Conservation (phyloP, 2,797 vertebrate species). For the Trachurus trachurus region DNA sequence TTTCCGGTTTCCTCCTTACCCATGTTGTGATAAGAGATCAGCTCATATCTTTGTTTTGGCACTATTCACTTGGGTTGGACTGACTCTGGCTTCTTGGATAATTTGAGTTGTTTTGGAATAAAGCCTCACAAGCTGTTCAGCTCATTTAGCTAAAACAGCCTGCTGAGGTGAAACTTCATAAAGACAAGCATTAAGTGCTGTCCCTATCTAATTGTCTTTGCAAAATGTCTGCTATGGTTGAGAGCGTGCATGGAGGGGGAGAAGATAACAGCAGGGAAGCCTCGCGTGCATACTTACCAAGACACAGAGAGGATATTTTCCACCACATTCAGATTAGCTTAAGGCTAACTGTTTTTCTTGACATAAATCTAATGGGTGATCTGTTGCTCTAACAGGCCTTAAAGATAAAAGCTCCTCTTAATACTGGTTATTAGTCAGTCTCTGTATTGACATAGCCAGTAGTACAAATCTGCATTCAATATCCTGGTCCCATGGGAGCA, state of each 20-base stretch:
- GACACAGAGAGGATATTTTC: not conserved
- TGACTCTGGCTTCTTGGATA: not conserved
- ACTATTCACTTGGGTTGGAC: conserved; percentile 15
- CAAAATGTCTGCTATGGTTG: conserved; percentile 30
- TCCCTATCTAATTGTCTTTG: conserved; percentile 35
- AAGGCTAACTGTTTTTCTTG: conserved; percentile 37
- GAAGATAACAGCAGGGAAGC: conserved; percentile 5
- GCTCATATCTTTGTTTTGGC: conserved; percentile 7
- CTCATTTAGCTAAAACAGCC: conserved; percentile 26
- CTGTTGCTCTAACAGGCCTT: conserved; percentile 18
- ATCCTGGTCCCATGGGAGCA: conserved; percentile 27
- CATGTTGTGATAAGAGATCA: conserved; percentile 5
- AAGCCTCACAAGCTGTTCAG: conserved; percentile 27
- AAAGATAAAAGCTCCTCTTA: conserved; percentile 36
- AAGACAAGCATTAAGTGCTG: conserved; percentile 17
- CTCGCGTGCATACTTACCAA: not conserved
- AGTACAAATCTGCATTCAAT: conserved; percentile 42
- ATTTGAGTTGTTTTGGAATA: conserved; percentile 16
- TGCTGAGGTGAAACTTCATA: conserved; percentile 38
- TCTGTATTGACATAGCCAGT: conserved; percentile 43
- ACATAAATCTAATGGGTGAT: conserved; percentile 44
- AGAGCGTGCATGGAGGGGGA: not conserved
- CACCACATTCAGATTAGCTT: conserved; percentile 42
- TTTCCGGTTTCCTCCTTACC: not conserved
- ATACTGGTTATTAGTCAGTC: conserved; percentile 44